A percentile compares a stretch with the other conserved stretches of the same genome.
These are phyloP conservation scores for Hylaea fasciaria DNA, from an alignment of 2,888 invertebrate genomes.

Conservation along the genomic window DNA sequence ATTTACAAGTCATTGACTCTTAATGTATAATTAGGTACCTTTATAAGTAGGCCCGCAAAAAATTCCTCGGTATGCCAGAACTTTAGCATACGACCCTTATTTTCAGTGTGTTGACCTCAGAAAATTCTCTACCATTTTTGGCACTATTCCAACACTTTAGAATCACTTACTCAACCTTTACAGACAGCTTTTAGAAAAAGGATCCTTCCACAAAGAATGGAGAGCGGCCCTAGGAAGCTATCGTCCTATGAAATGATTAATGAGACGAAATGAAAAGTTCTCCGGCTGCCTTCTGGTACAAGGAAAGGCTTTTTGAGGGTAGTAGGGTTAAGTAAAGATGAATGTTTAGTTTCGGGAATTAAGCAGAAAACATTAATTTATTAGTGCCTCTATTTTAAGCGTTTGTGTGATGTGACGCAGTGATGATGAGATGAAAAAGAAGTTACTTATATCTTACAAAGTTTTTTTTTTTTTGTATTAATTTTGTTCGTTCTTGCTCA, in stretches of 20 bases:
- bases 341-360: constrained; percentile 18
- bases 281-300: constrained; percentile 13
- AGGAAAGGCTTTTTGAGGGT: constrained; percentile 15
- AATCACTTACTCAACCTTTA: constrained; percentile 4
- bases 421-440: too few species aligned
- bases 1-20: too few species aligned
- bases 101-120: too few species aligned
- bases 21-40: too few species aligned
- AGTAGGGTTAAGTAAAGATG: constrained; percentile 6
- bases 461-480: too few species aligned
- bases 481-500: too few species aligned
- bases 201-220: neutral
- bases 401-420: too few species aligned
- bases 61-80: too few species aligned
- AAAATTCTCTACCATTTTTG: neutral
- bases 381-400: neutral
- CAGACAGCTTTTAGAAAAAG: constrained; percentile 5
- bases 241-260: constrained; percentile 22
- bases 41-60: too few species aligned
- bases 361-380: neutral
- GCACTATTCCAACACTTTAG: neutral
- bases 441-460: too few species aligned
- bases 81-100: too few species aligned
- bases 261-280: constrained; percentile 20
- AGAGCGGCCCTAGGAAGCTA: constrained; percentile 1